Evolutionary conservation across 92 coral and sea anemone species (phyloP), one percentile per base, ranked within the genome.

Genomic region (Isaurus tuberculatus): DNA sequence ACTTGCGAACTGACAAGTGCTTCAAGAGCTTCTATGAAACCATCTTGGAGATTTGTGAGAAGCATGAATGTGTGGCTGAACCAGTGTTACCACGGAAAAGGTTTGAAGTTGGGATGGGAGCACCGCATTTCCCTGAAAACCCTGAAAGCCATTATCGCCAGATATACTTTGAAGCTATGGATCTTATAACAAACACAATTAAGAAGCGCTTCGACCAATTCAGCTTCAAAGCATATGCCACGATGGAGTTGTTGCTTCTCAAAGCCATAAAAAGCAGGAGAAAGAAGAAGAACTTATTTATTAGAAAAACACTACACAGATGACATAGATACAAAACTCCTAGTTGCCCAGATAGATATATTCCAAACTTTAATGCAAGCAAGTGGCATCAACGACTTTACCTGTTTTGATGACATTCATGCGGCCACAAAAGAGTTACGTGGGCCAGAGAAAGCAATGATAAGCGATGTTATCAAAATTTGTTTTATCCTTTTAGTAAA

Each of bases 161-260:
- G 26, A 60, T 84, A 74, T 84, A 84, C 32, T 84, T 84, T 74
- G 66, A 84, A 74, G 61, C 65, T 72, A 16, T 84, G 14, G 83
- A 84, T 81, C 78, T 84, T 17, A 84, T 84, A 58, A 73, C 78
- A 58, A 74, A 73, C 53, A 63, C 88, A 29, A 74, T 84, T 74
- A 73, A 63, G 17, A 55, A 84, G 49, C 64, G 82, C 31, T 84
- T 84, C 40, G 40, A 64, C 40, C 88, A 84, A 72, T 81, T 83
- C 49, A 63, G 88, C 67, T 84, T 84, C 78, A 49, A 51, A 61
- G 88, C 53, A 73, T 84, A 73, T 51, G 74, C 48, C 33, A 73
- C 73, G 81, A 73, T 84, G 81, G 73, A 84, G 68, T 73, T 69
- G 55, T 48, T 48, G 55, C 16, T 48, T 48, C 55, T 48, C 55